phyloP scores from a whole-genome alignment of 2,888 invertebrate genomes.

The Ophonus ardosiacus region DNA sequence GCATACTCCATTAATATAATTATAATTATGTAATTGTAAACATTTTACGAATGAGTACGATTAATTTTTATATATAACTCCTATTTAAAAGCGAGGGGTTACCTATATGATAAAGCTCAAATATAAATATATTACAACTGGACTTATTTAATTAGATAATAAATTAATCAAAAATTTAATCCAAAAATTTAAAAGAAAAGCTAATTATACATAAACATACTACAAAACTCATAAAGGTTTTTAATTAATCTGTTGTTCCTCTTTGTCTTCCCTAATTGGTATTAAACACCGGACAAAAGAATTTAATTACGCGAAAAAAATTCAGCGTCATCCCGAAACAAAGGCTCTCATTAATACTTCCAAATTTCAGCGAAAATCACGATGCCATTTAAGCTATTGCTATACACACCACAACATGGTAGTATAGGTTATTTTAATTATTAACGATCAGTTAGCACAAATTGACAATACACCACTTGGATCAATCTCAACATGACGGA shows the following conservation, averaged over 20 bases:
- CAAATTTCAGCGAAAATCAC: constrained; percentile 23
- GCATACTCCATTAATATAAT: constrained; percentile 17
- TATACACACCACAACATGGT: constrained; percentile 12
- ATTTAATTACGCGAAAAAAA: constrained; percentile 60
- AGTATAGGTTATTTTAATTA: not conserved
- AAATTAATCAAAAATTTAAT: constrained; percentile 38
- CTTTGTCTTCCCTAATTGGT: constrained; percentile 58
- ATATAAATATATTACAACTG: constrained; percentile 29
- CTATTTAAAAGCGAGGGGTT: not conserved
- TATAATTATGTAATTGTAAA: constrained; percentile 3
- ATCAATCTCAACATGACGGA: not conserved
- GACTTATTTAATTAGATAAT: constrained; percentile 24
- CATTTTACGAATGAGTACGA: constrained; percentile 20
- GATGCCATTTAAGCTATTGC: not conserved
- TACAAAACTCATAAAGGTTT: constrained; percentile 44
- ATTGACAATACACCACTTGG: not conserved
- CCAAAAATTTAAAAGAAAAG: constrained; percentile 33
- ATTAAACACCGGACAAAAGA: constrained; percentile 59
- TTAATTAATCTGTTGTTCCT: constrained; percentile 59
- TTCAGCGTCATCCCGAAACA: constrained; percentile 40
- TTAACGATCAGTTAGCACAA: not conserved
- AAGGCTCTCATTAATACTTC: constrained; percentile 28
- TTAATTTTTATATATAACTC: not conserved
- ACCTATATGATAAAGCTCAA: not conserved
- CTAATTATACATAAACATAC: constrained; percentile 50